Conservation (phyloP, 2,113 vertebrate species). For the Salvelinus sp. region DNA sequence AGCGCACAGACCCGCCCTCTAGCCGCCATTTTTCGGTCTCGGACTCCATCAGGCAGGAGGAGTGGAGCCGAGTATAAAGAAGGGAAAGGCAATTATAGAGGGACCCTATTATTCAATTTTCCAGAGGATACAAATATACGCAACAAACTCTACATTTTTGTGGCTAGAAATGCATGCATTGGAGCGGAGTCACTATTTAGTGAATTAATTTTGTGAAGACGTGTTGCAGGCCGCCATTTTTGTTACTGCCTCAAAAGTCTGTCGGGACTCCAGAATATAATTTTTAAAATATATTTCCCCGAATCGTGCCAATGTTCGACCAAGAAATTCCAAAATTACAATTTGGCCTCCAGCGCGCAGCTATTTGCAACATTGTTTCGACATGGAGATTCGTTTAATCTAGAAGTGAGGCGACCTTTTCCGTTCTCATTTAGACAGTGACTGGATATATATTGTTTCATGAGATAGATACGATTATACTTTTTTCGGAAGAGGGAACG, state of each 20-base stretch:
- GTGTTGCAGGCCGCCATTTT: slow-evolving; percentile 81
- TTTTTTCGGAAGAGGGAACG: slow-evolving; percentile 68
- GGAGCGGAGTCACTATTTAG: slow-evolving; percentile 29
- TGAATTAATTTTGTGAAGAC: slow-evolving; percentile 67
- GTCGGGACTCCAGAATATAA: slow-evolving; percentile 53
- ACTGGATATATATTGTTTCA: slow-evolving; percentile 52
- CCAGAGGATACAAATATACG: slow-evolving; percentile 13
- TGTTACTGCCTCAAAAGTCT: slow-evolving; percentile 68
- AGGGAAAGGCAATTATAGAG: slow-evolving; percentile 33
- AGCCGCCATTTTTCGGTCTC: slow-evolving; percentile 76
- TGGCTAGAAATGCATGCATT: slow-evolving; percentile 44
- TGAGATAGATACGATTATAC: slow-evolving; percentile 40
- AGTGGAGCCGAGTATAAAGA: slow-evolving; percentile 45
- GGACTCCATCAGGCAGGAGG: slow-evolving; percentile 41
- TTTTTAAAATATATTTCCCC: slow-evolving; percentile 45
- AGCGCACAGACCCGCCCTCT: slow-evolving; percentile 73
- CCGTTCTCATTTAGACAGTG: slow-evolving; percentile 50
- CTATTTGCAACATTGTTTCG: slow-evolving; percentile 18
- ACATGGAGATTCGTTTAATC: slow-evolving; percentile 54
- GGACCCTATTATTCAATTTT: neutral
- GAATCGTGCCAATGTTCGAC: slow-evolving; percentile 39
- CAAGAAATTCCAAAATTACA: slow-evolving; percentile 21
- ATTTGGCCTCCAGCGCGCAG: slow-evolving; percentile 10
- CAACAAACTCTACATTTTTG: neutral
- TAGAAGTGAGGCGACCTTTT: slow-evolving; percentile 56